phyloP scores from a whole-genome alignment of 2,888 invertebrate species.

The Diplazon laetatorius region DNA sequence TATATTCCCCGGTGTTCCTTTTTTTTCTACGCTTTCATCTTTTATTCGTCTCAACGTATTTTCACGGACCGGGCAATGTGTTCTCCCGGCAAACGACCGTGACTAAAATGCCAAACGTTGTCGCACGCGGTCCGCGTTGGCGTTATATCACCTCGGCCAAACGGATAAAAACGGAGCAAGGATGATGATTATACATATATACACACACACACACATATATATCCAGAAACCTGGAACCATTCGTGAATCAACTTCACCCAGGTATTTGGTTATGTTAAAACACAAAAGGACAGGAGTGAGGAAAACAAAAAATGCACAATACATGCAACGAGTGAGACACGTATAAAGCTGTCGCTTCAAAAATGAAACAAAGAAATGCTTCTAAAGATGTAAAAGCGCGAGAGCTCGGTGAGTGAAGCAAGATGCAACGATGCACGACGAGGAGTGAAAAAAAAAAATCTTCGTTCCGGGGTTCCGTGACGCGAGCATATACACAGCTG shows the following conservation, averaged over 20 bases:
- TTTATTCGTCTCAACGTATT: not conserved
- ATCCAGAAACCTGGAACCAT: slow-evolving; percentile 8
- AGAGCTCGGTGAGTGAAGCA: not conserved
- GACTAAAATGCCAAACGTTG: slow-evolving; percentile 46
- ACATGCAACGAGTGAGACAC: not conserved
- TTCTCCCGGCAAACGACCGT: slow-evolving; percentile 36
- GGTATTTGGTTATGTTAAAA: not conserved
- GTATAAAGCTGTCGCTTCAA: not conserved
- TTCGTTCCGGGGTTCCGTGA: not conserved
- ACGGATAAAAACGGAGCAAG: not conserved
- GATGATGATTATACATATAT: too few relatives aligned
- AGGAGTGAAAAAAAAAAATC: slow-evolving; percentile 1
- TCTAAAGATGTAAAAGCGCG: not conserved
- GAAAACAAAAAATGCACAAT: not conserved
- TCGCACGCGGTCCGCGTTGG: slow-evolving; percentile 3
- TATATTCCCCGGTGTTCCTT: not conserved
- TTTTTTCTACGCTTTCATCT: not conserved
- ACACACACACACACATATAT: too few relatives aligned
- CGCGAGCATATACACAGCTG: not conserved
- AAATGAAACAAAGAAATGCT: not conserved
- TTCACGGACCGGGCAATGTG: not conserved
- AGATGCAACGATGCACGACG: slow-evolving; percentile 8
- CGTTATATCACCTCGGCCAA: slow-evolving; percentile 14
- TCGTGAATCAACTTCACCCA: not conserved
- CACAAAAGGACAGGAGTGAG: not conserved